Evolutionary conservation across 2,113 vertebrate species (phyloP), one percentile per base, ranked within the genome.

Genomic region (Trichomycterus rosablanca): DNA sequence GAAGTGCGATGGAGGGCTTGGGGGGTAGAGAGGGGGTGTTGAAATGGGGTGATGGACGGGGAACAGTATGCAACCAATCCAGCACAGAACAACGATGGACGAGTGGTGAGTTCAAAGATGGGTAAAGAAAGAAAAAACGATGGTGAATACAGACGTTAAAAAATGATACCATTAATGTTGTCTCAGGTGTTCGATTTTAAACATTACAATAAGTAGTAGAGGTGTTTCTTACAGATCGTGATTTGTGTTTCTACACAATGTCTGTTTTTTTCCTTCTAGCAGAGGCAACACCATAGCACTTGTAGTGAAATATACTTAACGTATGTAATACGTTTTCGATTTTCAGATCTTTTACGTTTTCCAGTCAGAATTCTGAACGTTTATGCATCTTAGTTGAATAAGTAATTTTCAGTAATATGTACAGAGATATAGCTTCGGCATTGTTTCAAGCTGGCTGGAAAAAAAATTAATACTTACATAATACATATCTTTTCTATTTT

Each of bases 161-260:
- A 71, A 20, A 34, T 43, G n/a, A 74, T 75, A 71, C 44, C 76
- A 76, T 79, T 73, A 59, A 72, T 57, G 42, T 79, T 24, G 76
- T 85, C 86, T 88, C 86, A 88, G 86, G 86, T 81, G 80, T 81
- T 75, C 79, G 78, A 80, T 73, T 79, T 66, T 74, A 63, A 78
- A 73, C 75, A 79, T 65, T 78, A 72, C 71, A 24, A 76, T 74
- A 80, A 78, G 54, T 72, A 75, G 73, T 78, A 73, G 76, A 69
- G 72, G 78, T 78, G 14, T 61, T 61, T 35, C 44, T 59, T 23
- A n/a, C 32, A 48, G 30, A 35, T 59, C 49, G 45, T 30, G 14
- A 32, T 58, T 52, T 56, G 45, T 42, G 23, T 51, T 63, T 63
- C 12, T 24, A 53, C 66, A 51, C 44, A 23, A 22, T 1, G 43